Evolutionary conservation across 2,113 vertebrate species (phyloP).

Genomic region (Bos taurus): DNA sequence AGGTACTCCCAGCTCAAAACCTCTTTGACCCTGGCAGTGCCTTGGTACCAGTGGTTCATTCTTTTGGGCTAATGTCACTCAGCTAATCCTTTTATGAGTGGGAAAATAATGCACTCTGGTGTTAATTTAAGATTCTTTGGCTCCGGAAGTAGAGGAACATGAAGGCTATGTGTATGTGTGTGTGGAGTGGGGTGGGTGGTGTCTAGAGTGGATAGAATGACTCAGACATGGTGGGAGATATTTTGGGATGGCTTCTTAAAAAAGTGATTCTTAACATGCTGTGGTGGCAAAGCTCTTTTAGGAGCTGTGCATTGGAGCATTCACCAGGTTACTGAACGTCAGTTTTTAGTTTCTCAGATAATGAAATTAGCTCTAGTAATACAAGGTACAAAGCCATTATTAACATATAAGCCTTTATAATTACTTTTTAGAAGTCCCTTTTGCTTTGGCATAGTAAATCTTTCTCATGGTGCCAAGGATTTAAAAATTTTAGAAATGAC

Average conservation of each 20-base stretch:
- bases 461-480: conserved; percentile 48
- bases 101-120: conserved; percentile 23
- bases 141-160: conserved; percentile 24
- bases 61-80: background rate
- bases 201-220: conserved; percentile 59
- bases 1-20: background rate
- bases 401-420: conserved; percentile 72
- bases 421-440: conserved; percentile 74
- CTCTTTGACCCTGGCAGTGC: background rate
- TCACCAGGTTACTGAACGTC: conserved; percentile 62
- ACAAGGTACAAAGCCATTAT: conserved; percentile 67
- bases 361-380: conserved; percentile 55
- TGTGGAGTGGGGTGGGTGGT: background rate
- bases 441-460: conserved; percentile 70
- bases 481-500: conserved; percentile 72
- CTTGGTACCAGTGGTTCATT: background rate
- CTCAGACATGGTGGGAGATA: conserved; percentile 34
- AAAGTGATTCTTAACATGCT: background rate
- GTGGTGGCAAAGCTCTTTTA: conserved; percentile 31
- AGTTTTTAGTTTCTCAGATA: conserved; percentile 67
- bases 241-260: conserved; percentile 59
- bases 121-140: conserved; percentile 59
- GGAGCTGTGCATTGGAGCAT: conserved; percentile 57
- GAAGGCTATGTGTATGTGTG: background rate
- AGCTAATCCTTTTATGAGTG: conserved; percentile 8